Conservation (phyloP, 1,140 invertebrate genomes). For the Panulirus ornatus region DNA sequence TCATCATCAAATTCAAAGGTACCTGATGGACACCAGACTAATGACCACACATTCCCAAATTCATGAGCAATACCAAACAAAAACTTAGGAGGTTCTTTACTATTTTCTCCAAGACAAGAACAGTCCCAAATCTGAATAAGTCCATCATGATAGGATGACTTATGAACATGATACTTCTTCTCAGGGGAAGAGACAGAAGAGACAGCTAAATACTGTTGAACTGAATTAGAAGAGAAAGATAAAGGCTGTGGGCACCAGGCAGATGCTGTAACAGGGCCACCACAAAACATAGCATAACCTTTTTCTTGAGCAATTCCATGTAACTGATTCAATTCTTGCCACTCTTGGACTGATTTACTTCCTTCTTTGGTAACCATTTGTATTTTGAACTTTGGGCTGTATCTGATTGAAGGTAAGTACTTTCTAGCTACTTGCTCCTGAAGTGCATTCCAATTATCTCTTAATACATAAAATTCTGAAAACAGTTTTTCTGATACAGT, state of each 20-base stretch:
- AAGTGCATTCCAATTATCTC: constrained; percentile 14
- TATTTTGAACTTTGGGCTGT: constrained; percentile 54
- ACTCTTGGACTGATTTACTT: background rate
- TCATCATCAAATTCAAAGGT: constrained; percentile 78
- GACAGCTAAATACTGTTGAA: constrained; percentile 33
- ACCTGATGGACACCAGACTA: constrained; percentile 88
- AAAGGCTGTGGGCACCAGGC: constrained; percentile 51
- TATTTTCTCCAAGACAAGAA: constrained; percentile 77
- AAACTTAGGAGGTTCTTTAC: constrained; percentile 77
- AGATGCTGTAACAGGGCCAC: constrained; percentile 38
- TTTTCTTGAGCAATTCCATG: background rate
- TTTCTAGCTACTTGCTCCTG: background rate
- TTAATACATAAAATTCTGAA: background rate
- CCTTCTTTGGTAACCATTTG: background rate
- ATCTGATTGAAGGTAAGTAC: constrained; percentile 31
- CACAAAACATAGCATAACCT: constrained; percentile 37
- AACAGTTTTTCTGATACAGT: constrained; percentile 17
- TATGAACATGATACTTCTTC: constrained; percentile 3
- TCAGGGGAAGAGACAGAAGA: constrained; percentile 25
- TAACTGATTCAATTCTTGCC: constrained; percentile 31
- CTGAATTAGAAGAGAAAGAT: background rate
- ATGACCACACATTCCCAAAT: constrained; percentile 84
- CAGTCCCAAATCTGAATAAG: constrained; percentile 83
- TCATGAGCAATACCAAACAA: constrained; percentile 82
- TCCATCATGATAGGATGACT: constrained; percentile 75